Percentiles rank a stretch among this genome's conserved stretches.
Evolutionary conservation across 1,140 invertebrate species (phyloP).

Genomic region (Nylanderia fulva): DNA sequence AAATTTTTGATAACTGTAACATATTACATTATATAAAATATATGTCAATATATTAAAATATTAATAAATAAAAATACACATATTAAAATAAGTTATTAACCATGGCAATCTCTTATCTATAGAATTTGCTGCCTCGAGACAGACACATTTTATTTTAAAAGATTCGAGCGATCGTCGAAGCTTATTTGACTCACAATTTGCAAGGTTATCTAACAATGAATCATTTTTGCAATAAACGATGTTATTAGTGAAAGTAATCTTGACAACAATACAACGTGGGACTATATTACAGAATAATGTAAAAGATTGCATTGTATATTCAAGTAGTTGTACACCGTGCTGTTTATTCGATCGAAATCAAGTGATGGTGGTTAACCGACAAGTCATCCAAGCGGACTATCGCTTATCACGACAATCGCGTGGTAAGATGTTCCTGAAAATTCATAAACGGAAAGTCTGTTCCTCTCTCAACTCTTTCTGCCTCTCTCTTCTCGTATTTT

Average conservation of each 20-base stretch:
- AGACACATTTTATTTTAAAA: neutral
- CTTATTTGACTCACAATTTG: neutral
- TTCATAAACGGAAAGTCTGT: conserved; percentile 29
- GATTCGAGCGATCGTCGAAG: neutral
- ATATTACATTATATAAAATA: neutral
- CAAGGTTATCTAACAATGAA: conserved; percentile 23
- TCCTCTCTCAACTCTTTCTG: neutral
- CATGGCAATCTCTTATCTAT: neutral
- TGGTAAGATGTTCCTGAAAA: conserved; percentile 27
- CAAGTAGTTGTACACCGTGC: neutral
- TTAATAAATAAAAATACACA: neutral
- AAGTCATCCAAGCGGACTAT: neutral
- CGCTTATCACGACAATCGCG: conserved; percentile 11
- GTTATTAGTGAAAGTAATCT: conserved; percentile 12
- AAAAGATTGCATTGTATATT: conserved; percentile 23
- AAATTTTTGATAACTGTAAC: too few species aligned
- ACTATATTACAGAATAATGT: neutral
- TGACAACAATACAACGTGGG: neutral
- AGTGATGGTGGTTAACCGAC: conserved; percentile 14
- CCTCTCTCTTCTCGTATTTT: neutral
- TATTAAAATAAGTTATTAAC: neutral
- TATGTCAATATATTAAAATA: conserved; percentile 6
- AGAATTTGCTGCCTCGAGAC: neutral
- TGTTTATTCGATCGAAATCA: neutral
- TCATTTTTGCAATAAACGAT: conserved; percentile 1